phyloP scores from a whole-genome alignment of 2,113 vertebrate species.

The Cygnus buccinator region DNA sequence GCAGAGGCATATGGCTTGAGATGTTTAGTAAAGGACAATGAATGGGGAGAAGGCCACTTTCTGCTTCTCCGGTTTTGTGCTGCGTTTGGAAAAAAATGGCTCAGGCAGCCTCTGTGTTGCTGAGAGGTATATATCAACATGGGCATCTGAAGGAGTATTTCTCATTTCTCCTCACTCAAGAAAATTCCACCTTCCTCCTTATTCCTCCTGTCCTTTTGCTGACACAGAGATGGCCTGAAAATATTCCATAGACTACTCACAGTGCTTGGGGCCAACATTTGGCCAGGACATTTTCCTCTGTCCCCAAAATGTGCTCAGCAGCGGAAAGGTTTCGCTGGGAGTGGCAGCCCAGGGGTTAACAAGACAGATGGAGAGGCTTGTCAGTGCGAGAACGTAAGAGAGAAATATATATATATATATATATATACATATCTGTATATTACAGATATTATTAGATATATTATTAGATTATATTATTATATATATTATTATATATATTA shows the following conservation, averaged over 20 bases:
- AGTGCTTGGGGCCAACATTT: not conserved
- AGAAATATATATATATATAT: not conserved
- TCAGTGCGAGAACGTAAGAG: not conserved
- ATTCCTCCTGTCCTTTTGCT: not conserved
- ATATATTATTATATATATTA: too few species aligned
- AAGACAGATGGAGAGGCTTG: not conserved
- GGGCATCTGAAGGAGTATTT: not conserved
- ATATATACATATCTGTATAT: not conserved
- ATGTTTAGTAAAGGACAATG: not conserved
- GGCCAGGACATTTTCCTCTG: not conserved
- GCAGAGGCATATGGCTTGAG: not conserved
- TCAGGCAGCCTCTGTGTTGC: not conserved
- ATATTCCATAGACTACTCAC: not conserved
- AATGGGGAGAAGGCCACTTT: not conserved
- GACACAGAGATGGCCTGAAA: not conserved
- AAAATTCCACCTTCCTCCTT: not conserved
- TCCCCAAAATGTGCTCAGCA: not conserved
- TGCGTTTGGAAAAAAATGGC: not conserved
- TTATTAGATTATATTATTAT: too few species aligned
- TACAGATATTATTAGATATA: not conserved
- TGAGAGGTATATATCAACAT: not conserved
- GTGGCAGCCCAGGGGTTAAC: not conserved
- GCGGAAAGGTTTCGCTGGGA: not conserved
- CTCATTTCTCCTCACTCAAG: not conserved
- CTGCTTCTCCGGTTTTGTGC: not conserved